Base-by-base conservation (phyloP, 1,140 invertebrate genomes). In the Halotydeus destructor region DNA sequence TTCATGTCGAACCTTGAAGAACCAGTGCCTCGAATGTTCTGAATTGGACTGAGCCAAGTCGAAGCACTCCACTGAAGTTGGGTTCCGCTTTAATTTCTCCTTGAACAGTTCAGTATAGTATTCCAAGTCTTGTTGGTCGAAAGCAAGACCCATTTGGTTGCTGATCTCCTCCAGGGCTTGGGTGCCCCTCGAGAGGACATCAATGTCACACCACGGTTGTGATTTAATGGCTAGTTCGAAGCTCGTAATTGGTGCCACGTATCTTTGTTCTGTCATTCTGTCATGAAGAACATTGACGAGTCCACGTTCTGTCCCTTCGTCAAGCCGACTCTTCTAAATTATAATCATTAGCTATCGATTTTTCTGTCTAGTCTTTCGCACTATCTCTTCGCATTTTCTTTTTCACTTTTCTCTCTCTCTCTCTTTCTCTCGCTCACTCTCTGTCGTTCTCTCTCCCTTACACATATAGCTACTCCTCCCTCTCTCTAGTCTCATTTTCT, bases 11-110 rank as follows among this genome's bases (percentile, higher is more conserved):
- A 63, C 61, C 52, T 75, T 79, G 53, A 88, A 88, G 58, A 89
- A 86, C 82, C 82, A 86, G 63, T 89, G 82, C 5, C 82, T 65
- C 42, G 80, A 85, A 56, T 88, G 82, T 57, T 89, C 82, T 60
- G 80, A 91, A 57, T 97, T 97, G 14, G 85, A 91, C 61, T 98
- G 91, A n/a, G 91, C 89, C 37, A 96, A 69, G 66, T 97, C 91
- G 66, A 96, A 94, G 51, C 89, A 79, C 60, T 98, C 91, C 0
- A 96, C 86, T 58, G 80, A 93, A 0, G 89, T 97, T 12, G 91
- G 89, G 66, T 97, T 91, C 33, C 88, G 67, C 48, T 80, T 76
- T 1, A 91, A 60, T 50, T 79, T 77, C 37, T 74, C 65, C 42
- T 67, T 62, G 62, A 88, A 89, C 11, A 89, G 55, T 48, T 80